A percentile compares a stretch with the other conserved stretches of the same genome.
Conservation (phyloP, 2,888 invertebrate species). For the Trachelus iudaicus region DNA sequence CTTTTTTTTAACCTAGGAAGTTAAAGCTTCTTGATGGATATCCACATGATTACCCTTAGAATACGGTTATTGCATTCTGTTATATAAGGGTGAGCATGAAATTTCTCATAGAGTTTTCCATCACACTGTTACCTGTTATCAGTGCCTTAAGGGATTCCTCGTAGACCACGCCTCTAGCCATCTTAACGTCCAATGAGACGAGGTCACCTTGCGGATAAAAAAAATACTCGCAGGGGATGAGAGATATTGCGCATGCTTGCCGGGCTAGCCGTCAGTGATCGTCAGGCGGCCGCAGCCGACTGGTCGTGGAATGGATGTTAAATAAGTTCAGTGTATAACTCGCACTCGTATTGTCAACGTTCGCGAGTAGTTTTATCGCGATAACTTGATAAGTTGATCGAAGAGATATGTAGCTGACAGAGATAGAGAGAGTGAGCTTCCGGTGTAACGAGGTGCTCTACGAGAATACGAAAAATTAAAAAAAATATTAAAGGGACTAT, state of each 20-base stretch:
- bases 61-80: background rate
- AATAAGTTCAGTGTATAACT: background rate
- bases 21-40: background rate
- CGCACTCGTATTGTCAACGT: background rate
- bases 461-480: background rate
- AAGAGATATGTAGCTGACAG: background rate
- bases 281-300: constrained; percentile 28
- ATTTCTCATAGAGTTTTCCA: background rate
- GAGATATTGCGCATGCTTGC: constrained; percentile 40
- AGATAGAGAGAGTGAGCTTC: too few relatives aligned
- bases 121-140: background rate
- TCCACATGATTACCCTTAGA: background rate
- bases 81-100: background rate
- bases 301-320: background rate
- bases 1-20: background rate
- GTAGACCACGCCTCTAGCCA: background rate
- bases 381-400: background rate
- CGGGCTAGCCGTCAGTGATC: constrained; percentile 45
- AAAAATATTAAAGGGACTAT: background rate
- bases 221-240: constrained; percentile 42
- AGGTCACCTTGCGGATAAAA: constrained; percentile 22
- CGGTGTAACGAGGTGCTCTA: background rate
- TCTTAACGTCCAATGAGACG: background rate
- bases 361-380: background rate
- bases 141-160: background rate